Conservation (phyloP, 2,113 vertebrate genomes). For the Alces alces region DNA sequence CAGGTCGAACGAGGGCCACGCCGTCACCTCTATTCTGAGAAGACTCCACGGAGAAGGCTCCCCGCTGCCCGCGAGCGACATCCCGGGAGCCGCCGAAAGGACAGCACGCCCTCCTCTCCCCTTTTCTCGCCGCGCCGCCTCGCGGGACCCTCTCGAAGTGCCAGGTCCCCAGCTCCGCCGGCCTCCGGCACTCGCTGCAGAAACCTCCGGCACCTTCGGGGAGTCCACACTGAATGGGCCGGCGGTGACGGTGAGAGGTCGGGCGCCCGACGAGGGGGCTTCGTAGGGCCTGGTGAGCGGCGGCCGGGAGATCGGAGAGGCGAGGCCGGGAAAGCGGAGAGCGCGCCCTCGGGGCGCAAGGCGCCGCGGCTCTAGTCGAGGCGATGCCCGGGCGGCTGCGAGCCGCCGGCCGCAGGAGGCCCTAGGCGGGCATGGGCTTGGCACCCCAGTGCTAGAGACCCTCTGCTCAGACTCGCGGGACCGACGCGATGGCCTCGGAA, state of each 20-base stretch:
- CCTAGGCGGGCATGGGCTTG: conserved; percentile 42
- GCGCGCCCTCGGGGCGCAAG: conserved; percentile 72
- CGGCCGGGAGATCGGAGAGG: conserved; percentile 30
- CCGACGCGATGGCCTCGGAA: conserved; percentile 91
- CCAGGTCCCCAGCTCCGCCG: not conserved
- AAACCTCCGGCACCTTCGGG: not conserved
- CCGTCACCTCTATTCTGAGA: not conserved
- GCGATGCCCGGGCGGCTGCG: conserved; percentile 60
- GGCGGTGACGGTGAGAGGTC: conserved; percentile 60
- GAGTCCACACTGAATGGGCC: conserved; percentile 38
- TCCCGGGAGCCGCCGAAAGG: not conserved
- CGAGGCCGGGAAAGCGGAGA: not conserved
- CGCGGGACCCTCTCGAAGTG: not conserved
- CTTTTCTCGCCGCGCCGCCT: not conserved
- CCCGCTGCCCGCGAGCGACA: not conserved
- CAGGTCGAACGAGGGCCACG: not conserved
- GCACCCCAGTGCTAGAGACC: not conserved
- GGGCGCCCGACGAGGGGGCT: conserved; percentile 67
- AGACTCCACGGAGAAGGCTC: not conserved
- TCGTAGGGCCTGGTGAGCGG: conserved; percentile 66
- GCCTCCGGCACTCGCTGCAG: not conserved
- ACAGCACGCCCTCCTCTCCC: not conserved
- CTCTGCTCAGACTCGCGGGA: not conserved
- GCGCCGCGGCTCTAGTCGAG: not conserved
- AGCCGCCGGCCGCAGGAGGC: conserved; percentile 42